phyloP scores from a whole-genome alignment of 2,888 invertebrate genomes.

The Chorisops tibialis region DNA sequence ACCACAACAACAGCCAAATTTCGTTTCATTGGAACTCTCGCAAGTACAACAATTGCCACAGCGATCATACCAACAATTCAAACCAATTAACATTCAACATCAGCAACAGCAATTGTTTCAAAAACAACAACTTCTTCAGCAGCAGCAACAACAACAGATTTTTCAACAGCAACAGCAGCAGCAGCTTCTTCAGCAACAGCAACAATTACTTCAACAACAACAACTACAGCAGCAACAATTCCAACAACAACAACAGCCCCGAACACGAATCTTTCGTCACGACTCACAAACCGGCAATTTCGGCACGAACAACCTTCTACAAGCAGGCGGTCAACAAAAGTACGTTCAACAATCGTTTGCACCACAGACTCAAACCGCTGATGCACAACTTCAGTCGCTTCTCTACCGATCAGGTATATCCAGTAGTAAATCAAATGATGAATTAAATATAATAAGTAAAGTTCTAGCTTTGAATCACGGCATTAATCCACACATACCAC shows the following conservation, averaged over 20 bases:
- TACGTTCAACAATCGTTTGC: constrained; percentile 12
- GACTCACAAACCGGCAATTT: constrained; percentile 62
- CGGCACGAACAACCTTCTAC: constrained; percentile 55
- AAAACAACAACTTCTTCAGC: constrained; percentile 42
- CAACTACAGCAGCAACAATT: neutral
- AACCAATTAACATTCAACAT: constrained; percentile 30
- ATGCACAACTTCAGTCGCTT: constrained; percentile 61
- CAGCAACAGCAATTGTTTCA: neutral
- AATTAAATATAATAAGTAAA: constrained; percentile 77
- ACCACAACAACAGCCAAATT: constrained; percentile 34
- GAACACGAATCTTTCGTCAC: constrained; percentile 56
- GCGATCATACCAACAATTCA: constrained; percentile 42
- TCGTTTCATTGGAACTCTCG: constrained; percentile 39
- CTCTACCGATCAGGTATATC: constrained; percentile 64
- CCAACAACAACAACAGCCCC: constrained; percentile 2
- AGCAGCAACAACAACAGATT: constrained; percentile 22
- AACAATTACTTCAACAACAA: constrained; percentile 33
- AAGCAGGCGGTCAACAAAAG: neutral
- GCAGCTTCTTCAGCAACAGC: neutral
- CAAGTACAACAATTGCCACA: constrained; percentile 42
- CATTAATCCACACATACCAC: constrained; percentile 53
- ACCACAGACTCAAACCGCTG: constrained; percentile 44
- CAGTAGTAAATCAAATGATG: constrained; percentile 59
- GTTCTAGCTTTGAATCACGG: constrained; percentile 77
- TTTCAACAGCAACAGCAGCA: constrained; percentile 25